phyloP scores from a whole-genome alignment of 2,888 invertebrate species.

The Sarcophaga caerulescens region DNA sequence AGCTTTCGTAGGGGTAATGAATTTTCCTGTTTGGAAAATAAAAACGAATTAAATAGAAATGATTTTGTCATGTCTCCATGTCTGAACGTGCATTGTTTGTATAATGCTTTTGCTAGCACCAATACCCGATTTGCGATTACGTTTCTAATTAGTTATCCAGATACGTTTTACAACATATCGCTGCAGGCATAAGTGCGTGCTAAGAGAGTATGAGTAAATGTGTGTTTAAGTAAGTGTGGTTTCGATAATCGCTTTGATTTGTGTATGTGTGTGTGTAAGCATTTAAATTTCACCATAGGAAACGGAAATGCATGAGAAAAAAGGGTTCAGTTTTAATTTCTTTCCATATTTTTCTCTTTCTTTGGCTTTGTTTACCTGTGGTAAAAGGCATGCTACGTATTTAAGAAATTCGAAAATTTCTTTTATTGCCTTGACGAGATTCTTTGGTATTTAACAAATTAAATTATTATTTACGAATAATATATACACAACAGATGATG shows the following conservation, averaged over 20 bases:
- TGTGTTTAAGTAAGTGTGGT: slow-evolving; percentile 46
- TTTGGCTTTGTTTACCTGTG: slow-evolving; percentile 36
- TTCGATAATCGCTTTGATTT: slow-evolving; percentile 64
- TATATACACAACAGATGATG: background rate
- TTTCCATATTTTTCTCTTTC: slow-evolving; percentile 22
- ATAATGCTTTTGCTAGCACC: too few species aligned
- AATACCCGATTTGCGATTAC: too few species aligned
- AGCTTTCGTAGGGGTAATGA: too few species aligned
- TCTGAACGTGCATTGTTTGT: too few species aligned
- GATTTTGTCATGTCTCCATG: too few species aligned
- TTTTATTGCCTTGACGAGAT: background rate
- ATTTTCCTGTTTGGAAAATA: too few species aligned
- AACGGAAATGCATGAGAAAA: slow-evolving; percentile 54
- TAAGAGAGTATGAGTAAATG: background rate
- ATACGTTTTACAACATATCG: too few species aligned
- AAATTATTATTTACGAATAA: background rate
- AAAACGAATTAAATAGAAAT: too few species aligned
- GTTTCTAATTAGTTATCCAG: too few species aligned
- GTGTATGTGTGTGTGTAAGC: slow-evolving; percentile 51
- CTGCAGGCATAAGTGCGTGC: background rate
- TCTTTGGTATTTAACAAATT: background rate
- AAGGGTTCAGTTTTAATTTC: slow-evolving; percentile 27
- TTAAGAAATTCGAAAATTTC: slow-evolving; percentile 2
- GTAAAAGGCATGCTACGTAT: slow-evolving; percentile 17
- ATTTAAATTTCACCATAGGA: slow-evolving; percentile 59